Evolutionary conservation across 1,140 invertebrate genomes (phyloP).

Genomic region (Delia radicum): DNA sequence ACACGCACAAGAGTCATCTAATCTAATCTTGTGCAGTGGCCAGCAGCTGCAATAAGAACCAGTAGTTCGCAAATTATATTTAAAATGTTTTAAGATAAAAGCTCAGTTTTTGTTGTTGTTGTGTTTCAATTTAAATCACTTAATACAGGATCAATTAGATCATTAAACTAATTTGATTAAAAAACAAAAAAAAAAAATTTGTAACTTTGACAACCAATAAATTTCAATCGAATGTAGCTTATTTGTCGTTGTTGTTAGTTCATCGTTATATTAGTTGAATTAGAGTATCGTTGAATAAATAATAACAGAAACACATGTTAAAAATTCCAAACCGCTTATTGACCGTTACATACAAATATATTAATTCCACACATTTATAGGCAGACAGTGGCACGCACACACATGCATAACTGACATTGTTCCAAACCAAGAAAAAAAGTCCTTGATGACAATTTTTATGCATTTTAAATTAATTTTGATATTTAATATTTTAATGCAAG

Average conservation of each 20-base stretch:
- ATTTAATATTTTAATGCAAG: not conserved
- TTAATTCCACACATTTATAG: not conserved
- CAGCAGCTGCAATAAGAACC: slow-evolving; percentile 87
- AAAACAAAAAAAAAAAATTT: too few relatives aligned
- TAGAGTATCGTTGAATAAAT: slow-evolving; percentile 24
- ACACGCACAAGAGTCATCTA: slow-evolving; percentile 90
- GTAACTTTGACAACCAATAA: too few relatives aligned
- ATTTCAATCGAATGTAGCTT: not conserved
- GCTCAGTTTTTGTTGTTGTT: too few relatives aligned
- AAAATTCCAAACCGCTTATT: slow-evolving; percentile 26
- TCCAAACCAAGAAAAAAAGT: not conserved
- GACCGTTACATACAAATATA: not conserved
- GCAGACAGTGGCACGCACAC: too few relatives aligned
- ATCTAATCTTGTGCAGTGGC: slow-evolving; percentile 94
- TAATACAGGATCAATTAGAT: too few relatives aligned
- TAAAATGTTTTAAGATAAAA: not conserved
- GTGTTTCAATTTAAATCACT: too few relatives aligned
- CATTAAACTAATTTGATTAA: too few relatives aligned
- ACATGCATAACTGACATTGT: too few relatives aligned
- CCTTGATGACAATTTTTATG: not conserved
- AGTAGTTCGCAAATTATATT: slow-evolving; percentile 36
- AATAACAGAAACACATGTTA: slow-evolving; percentile 29
- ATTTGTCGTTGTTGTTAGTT: not conserved
- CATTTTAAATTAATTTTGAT: not conserved
- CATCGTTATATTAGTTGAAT: too few relatives aligned